A percentile compares a stretch with the other conserved stretches of the same genome.
phyloP scores from a whole-genome alignment of 2,797 vertebrate genomes.

The Anguilla marmorata region DNA sequence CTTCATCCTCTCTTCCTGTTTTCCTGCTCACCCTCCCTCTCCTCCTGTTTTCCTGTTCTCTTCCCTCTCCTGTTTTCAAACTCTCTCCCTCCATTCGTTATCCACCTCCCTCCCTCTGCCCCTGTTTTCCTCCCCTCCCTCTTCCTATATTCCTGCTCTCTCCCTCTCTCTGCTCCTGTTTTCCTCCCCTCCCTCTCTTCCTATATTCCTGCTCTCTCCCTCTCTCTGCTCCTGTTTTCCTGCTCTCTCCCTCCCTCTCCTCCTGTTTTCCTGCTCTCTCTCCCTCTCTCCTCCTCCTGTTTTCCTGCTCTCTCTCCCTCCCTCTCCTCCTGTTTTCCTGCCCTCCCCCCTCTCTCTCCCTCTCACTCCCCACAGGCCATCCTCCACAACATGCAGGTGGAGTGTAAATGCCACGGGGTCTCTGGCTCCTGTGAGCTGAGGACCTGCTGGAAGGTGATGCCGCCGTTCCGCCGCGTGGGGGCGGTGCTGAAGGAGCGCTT shows the following conservation, averaged over 20 bases:
- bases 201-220: too few species aligned
- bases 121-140: background rate
- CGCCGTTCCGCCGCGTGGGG: constrained; percentile 71
- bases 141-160: background rate
- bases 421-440: constrained; percentile 75
- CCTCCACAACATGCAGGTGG: constrained; percentile 77
- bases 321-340: background rate
- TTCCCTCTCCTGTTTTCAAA: background rate
- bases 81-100: background rate
- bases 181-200: too few species aligned
- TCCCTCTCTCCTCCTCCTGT: background rate
- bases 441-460: constrained; percentile 81
- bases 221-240: too few species aligned
- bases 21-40: background rate
- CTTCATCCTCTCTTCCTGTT: background rate
- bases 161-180: background rate
- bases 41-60: too few species aligned
- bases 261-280: background rate
- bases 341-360: background rate
- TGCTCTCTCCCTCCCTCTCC: background rate
- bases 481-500: constrained; percentile 75
- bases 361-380: constrained; percentile 65
- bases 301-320: background rate
- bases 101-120: background rate
- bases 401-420: constrained; percentile 76